Conservation (phyloP, 2,888 invertebrate species). For the Tiphia femorata region DNA sequence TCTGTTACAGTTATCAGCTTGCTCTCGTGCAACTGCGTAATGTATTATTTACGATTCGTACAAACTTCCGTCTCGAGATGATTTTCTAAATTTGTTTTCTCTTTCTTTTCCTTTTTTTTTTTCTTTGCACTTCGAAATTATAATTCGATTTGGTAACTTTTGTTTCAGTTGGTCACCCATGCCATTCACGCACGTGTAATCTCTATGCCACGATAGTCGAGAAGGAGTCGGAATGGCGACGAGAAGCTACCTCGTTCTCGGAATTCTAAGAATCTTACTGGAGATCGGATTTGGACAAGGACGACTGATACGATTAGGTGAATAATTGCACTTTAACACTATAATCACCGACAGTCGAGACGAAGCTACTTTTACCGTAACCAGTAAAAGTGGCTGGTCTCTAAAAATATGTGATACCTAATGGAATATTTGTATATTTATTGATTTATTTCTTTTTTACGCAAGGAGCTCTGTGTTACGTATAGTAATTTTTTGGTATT, state of each 20-base stretch:
- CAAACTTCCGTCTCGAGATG: no score
- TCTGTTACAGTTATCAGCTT: no score
- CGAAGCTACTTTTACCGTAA: neutral
- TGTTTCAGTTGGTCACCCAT: constrained; percentile 54
- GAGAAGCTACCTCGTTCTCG: constrained; percentile 47
- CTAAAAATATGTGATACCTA: neutral
- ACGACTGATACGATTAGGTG: constrained; percentile 54
- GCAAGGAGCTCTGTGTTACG: neutral
- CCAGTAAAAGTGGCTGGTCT: neutral
- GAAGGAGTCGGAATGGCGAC: constrained; percentile 54
- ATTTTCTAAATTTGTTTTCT: no score
- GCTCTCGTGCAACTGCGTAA: no score
- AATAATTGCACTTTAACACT: constrained; percentile 27
- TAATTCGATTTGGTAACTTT: no score
- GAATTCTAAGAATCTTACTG: constrained; percentile 51
- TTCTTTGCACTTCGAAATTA: no score
- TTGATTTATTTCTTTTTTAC: neutral
- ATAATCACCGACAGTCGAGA: neutral
- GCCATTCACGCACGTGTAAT: constrained; percentile 45
- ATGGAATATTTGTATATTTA: neutral
- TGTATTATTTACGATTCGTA: no score
- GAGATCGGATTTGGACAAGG: constrained; percentile 41
- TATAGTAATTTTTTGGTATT: no score
- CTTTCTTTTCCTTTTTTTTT: neutral
- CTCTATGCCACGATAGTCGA: constrained; percentile 38